These are phyloP conservation scores for Synergus umbraculus DNA, from an alignment of 2,888 invertebrate species.

Conservation along the genomic window DNA sequence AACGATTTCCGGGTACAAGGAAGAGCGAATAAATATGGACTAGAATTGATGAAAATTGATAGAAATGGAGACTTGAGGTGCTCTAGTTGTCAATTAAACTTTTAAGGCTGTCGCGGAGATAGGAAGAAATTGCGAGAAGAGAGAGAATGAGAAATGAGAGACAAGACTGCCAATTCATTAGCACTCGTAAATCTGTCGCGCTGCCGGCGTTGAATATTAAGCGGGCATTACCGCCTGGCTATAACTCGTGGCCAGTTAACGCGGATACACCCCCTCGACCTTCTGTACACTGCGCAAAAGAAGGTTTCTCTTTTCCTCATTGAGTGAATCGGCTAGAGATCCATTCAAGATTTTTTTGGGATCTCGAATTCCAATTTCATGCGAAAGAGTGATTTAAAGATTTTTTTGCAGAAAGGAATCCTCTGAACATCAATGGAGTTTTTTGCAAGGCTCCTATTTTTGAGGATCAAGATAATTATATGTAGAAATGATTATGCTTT, in stretches of 20 bases:
- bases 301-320: constrained; percentile 33
- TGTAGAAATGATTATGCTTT: too few relatives aligned
- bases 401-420: too few relatives aligned
- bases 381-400: too few relatives aligned
- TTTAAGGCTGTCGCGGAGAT: neutral
- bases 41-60: constrained; percentile 26
- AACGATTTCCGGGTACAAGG: constrained; percentile 71
- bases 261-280: constrained; percentile 57
- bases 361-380: neutral
- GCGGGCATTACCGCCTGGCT: constrained; percentile 71
- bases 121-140: constrained; percentile 19
- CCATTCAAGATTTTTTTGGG: neutral
- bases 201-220: constrained; percentile 75
- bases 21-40: neutral
- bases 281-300: constrained; percentile 47
- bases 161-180: constrained; percentile 74
- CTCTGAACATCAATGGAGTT: too few relatives aligned
- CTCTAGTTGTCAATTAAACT: neutral
- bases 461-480: too few relatives aligned
- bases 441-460: too few relatives aligned
- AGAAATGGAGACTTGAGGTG: neutral
- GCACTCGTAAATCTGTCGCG: constrained; percentile 76
- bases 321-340: neutral
- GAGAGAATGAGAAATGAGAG: constrained; percentile 52
- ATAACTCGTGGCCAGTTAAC: constrained; percentile 75